A percentile compares a stretch with the other conserved stretches of the same genome.
phyloP scores from a whole-genome alignment of 2,797 vertebrate genomes.

The Brachymystax lenok region DNA sequence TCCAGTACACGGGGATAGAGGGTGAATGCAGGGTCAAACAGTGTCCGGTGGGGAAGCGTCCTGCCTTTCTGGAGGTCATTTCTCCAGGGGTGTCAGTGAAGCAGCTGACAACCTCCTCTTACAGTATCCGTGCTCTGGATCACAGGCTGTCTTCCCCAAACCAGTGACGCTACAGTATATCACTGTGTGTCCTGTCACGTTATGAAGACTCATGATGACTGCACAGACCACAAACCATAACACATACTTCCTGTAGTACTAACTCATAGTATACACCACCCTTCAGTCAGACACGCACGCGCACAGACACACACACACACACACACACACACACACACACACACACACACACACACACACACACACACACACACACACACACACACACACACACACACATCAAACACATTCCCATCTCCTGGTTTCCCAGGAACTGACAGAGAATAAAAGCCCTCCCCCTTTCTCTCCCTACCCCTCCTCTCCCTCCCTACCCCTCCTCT shows the following conservation, averaged over 20 bases:
- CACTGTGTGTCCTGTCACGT: conserved; percentile 44
- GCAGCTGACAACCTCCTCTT: conserved; percentile 40
- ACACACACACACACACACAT: no score
- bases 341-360: conserved; percentile 4
- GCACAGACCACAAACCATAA: neutral
- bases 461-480: neutral
- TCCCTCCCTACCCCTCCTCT: neutral
- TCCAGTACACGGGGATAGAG: conserved; percentile 34
- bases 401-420: neutral
- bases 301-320: neutral
- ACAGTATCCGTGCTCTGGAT: conserved; percentile 23
- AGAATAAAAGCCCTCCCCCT: neutral
- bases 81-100: conserved; percentile 45
- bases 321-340: conserved; percentile 13
- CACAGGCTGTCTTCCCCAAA: conserved; percentile 25
- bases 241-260: conserved; percentile 16
- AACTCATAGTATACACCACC: conserved; percentile 29
- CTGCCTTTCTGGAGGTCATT: conserved; percentile 52
- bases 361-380: neutral
- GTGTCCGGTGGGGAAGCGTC: conserved; percentile 44
- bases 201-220: conserved; percentile 32
- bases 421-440: conserved; percentile 44
- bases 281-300: conserved; percentile 16
- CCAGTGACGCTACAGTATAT: conserved; percentile 34
- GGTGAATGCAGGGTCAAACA: conserved; percentile 50